Evolutionary conservation across 2,888 invertebrate genomes (phyloP), one percentile per base, ranked within the genome.

Genomic region (Calephelis perditalis): DNA sequence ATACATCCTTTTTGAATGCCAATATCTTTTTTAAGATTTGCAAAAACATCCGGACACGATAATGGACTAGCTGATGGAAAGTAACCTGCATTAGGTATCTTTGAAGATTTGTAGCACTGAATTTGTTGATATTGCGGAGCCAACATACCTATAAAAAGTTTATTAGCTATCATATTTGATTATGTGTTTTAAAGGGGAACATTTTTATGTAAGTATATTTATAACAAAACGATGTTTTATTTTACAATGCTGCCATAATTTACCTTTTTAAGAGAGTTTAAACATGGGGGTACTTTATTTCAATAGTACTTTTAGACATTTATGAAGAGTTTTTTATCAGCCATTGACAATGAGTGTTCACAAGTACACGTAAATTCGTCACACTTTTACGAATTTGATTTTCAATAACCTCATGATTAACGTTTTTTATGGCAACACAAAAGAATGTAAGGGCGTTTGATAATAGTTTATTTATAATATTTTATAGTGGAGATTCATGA

Each of bases 231-330:
- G 0, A 7, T 40, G 8, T 40, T 40, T 40, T 40, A 40, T 40
- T 40, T 5, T 40, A 40, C 40, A 40, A 40, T 40, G 9, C 9
- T 9, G 49, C n/a, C 26, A 49, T 49, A 49, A 49, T 49, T 49
- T 49, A 49, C 26, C 49, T 49, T 7, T 49, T 49, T 49, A 49
- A 49, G 9, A 49, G 49, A 8, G 49, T 80, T 78, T 75, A 78
- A 73, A 65, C 73, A 87, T 86, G 78, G 73, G 86, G 88, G 87
- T 79, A 79, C 81, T 84, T 79, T 70, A 74, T 78, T 73, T 71
- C 64, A 79, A 79, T 82, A 77, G 79, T 75, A 70, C 69, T 72
- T 71, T 66, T 72, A 72, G 71, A 70, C 73, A 72, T 76, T 76
- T 71, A 64, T 70, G 73, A 64, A 68, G 68, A 71, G 75, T 78